These are phyloP conservation scores for Brenthis ino DNA, from an alignment of 2,888 invertebrate species.

Conservation along the genomic window DNA sequence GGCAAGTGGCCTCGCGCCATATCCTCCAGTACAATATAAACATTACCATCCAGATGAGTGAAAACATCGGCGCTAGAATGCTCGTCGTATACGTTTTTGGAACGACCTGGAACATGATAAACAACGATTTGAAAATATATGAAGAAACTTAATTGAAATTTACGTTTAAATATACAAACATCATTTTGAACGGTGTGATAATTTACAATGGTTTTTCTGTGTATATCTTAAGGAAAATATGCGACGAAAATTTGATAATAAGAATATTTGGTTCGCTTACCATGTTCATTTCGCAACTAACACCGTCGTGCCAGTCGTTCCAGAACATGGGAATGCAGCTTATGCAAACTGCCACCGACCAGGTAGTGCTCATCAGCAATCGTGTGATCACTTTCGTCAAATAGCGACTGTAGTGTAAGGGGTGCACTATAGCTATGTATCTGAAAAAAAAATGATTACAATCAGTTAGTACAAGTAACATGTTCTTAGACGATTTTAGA, in stretches of 20 bases:
- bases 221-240: neutral
- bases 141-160: neutral
- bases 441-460: constrained; percentile 53
- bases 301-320: constrained; percentile 87
- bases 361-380: constrained; percentile 84
- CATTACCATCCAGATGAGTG: constrained; percentile 88
- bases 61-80: constrained; percentile 87
- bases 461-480: neutral
- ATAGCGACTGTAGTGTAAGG: constrained; percentile 88
- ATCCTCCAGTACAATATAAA: constrained; percentile 89
- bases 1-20: constrained; percentile 89
- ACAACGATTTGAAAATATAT: neutral
- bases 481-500: constrained; percentile 8
- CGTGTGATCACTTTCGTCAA: constrained; percentile 87
- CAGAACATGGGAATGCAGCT: constrained; percentile 88
- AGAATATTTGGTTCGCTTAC: constrained; percentile 52
- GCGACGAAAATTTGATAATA: constrained; percentile 4
- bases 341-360: constrained; percentile 85
- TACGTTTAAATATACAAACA: no score
- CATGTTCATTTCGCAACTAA: constrained; percentile 86
- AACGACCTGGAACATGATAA: constrained; percentile 65
- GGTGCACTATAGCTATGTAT: constrained; percentile 90
- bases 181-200: no score
- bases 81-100: constrained; percentile 77
- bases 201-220: no score